These are phyloP conservation scores for Antennarius striatus DNA, from an alignment of 2,113 vertebrate species.

Conservation along the genomic window DNA sequence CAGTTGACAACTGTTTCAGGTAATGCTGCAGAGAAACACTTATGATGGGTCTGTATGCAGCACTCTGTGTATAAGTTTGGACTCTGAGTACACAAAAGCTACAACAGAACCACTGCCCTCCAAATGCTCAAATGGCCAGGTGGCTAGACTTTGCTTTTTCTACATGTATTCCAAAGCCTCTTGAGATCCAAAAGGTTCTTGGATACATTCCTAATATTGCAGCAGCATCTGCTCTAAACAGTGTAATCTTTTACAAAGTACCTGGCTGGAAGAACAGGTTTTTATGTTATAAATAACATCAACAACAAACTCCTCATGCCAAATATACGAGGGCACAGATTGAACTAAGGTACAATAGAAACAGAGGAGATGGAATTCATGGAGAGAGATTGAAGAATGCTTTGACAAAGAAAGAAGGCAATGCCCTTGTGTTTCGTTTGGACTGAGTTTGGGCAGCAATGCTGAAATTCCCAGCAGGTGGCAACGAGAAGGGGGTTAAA, in stretches of 20 bases:
- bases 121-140: slow-evolving; percentile 39
- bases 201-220: slow-evolving; percentile 23
- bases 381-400: slow-evolving; percentile 27
- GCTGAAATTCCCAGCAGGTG: slow-evolving; percentile 40
- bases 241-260: slow-evolving; percentile 9
- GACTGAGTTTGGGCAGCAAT: slow-evolving; percentile 36
- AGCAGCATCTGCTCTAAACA: slow-evolving; percentile 14
- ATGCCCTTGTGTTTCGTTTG: slow-evolving; percentile 17
- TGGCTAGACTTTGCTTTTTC: slow-evolving; percentile 29
- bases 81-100: slow-evolving; percentile 4
- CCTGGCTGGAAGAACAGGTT: slow-evolving; percentile 22
- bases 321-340: background rate
- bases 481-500: slow-evolving; percentile 48
- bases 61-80: slow-evolving; percentile 19
- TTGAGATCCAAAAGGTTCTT: slow-evolving; percentile 24
- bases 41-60: slow-evolving; percentile 4
- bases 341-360: slow-evolving; percentile 15
- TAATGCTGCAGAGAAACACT: slow-evolving; percentile 7
- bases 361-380: slow-evolving; percentile 19
- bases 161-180: slow-evolving; percentile 31
- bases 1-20: background rate
- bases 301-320: slow-evolving; percentile 14
- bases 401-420: slow-evolving; percentile 21
- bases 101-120: slow-evolving; percentile 33
- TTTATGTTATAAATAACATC: background rate